These are phyloP conservation scores for Phenacoccus solenopsis DNA, from an alignment of 1,140 invertebrate species.

Conservation along the genomic window DNA sequence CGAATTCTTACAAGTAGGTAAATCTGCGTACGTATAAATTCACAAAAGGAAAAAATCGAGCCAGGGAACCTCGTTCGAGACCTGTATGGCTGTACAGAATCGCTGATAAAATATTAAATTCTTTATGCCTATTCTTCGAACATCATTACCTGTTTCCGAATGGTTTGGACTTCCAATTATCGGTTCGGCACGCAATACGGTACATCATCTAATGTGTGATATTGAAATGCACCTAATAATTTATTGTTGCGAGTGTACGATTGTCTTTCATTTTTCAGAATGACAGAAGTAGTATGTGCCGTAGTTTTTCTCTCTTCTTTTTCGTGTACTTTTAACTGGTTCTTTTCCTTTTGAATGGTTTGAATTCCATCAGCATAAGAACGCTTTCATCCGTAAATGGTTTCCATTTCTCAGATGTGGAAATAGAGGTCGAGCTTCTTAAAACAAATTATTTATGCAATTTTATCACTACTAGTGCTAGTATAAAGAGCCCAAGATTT, in stretches of 20 bases:
- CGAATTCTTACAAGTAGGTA: too few species aligned
- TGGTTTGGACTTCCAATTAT: background rate
- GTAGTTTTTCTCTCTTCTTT: background rate
- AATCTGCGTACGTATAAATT: too few species aligned
- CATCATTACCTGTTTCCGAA: too few species aligned
- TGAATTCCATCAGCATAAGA: slow-evolving; percentile 7
- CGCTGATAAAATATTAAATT: background rate
- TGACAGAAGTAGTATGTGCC: slow-evolving; percentile 11
- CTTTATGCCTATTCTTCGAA: background rate
- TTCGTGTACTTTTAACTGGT: background rate
- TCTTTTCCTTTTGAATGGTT: background rate
- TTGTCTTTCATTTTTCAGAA: background rate
- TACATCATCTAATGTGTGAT: background rate
- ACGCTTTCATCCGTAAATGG: slow-evolving; percentile 4
- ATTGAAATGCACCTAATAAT: slow-evolving; percentile 8
- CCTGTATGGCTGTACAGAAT: background rate
- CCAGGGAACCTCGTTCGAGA: background rate
- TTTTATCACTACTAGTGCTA: too few species aligned
- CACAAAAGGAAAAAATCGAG: background rate
- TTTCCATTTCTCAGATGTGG: background rate
- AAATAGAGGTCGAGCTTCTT: background rate
- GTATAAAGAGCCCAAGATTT: too few species aligned
- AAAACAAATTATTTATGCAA: slow-evolving; percentile 13
- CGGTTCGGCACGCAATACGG: background rate
- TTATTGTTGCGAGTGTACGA: background rate